Conservation (phyloP, 2,888 invertebrate genomes). For the Sarcophaga rosellei region DNA sequence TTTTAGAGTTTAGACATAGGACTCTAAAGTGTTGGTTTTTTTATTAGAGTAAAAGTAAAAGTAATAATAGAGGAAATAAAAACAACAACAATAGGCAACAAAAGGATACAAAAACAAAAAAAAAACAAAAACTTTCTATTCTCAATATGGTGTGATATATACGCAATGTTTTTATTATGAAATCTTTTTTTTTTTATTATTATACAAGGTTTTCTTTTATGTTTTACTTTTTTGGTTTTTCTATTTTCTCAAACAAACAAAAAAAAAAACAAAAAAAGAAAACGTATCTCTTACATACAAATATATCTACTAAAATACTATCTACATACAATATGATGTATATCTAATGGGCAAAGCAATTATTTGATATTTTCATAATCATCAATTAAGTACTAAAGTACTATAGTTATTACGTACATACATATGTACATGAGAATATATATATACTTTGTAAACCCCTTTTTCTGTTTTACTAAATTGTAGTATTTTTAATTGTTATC, state of each 20-base stretch:
- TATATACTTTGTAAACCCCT: too few species aligned
- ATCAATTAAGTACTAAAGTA: neutral
- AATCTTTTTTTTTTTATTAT: conserved; percentile 31
- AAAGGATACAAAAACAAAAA: neutral
- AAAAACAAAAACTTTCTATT: conserved; percentile 49
- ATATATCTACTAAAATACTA: conserved; percentile 11
- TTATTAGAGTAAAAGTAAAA: conserved; percentile 49
- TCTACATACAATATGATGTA: conserved; percentile 23
- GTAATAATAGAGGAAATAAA: conserved; percentile 5
- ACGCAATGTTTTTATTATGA: conserved; percentile 56
- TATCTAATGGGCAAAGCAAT: conserved; percentile 42
- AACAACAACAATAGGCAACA: neutral
- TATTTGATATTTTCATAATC: conserved; percentile 53
- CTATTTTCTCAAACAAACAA: conserved; percentile 1
- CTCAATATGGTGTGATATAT: conserved; percentile 67
- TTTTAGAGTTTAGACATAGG: conserved; percentile 59
- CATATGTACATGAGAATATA: neutral
- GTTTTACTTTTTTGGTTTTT: conserved; percentile 34
- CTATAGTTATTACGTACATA: neutral
- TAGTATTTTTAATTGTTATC: too few species aligned
- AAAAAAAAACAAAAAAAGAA: neutral
- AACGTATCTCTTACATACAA: neutral
- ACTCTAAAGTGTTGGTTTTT: conserved; percentile 61
- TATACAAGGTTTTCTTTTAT: conserved; percentile 32
- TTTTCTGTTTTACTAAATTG: too few species aligned